Evolutionary conservation across 2,888 invertebrate species (phyloP), one percentile per base, ranked within the genome.

Genomic region (Plagodis pulveraria): DNA sequence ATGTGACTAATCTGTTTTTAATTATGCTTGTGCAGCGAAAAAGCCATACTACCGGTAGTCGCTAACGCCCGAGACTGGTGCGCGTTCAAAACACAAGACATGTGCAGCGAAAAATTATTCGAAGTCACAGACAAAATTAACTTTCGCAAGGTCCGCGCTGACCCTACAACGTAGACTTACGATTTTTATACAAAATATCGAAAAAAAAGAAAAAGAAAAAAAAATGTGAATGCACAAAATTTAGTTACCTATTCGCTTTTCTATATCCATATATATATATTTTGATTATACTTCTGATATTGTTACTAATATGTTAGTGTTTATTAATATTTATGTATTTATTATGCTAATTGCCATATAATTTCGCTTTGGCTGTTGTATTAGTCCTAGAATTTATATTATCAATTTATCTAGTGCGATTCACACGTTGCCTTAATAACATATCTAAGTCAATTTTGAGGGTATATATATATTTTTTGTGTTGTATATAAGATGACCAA

Each of bases 391-490:
- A 85, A 80, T 81, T 76, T 61, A 84, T 84, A 84, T 81, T 84
- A 83, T 84, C 84, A 83, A 86, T 81, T 84, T 84, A 85, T 83
- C 83, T 88, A 91, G 91, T 87, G 91, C 91, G 89, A 86, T 92
- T 92, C 92, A 92, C 92, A 87, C 80, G 92, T 87, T 92, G 92
- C 92, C 92, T 92, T 92, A 91, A 87, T 91, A 91, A 91, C 91
- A 91, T 90, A 91, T 92, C 92, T 91, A 92, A 92, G 92, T 92
- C 91, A 91, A 89, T 91, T 88, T 88, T 78, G 81, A 87, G 81
- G 83, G 79, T 86, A 83, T 83, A 77, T 82, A 78, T 56, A 60
- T 73, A 71, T 72, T 74, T 80, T 77, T 84, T 80, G 73, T 81
- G 82, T 86, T 87, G 83, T 87, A 81, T 67, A 70, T 72, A 77